phyloP scores from a whole-genome alignment of 2,113 vertebrate species.

The Apodemus sylvaticus region DNA sequence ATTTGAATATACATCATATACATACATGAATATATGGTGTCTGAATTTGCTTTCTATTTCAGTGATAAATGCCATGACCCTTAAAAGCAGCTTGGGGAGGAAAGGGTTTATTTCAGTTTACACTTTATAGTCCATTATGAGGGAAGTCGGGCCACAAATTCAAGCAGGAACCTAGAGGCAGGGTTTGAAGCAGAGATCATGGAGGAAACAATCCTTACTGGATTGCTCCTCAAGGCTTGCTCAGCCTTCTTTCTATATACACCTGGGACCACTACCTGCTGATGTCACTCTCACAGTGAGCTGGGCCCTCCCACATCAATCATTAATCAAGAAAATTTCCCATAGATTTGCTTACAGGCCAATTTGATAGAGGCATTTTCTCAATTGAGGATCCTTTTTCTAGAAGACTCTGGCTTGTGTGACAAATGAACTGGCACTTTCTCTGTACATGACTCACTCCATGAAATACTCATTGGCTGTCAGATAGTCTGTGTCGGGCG shows the following conservation, averaged over 20 bases:
- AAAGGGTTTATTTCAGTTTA: not conserved
- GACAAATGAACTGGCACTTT: not conserved
- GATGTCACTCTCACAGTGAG: not conserved
- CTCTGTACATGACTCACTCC: not conserved
- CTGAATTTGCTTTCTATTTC: not conserved
- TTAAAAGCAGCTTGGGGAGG: not conserved
- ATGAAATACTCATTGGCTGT: not conserved
- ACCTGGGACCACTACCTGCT: not conserved
- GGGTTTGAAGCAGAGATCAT: not conserved
- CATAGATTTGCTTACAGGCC: not conserved
- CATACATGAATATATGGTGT: no score
- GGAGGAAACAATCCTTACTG: not conserved
- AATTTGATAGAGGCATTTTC: not conserved
- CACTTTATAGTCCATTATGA: not conserved
- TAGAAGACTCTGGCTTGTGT: not conserved
- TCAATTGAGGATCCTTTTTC: not conserved
- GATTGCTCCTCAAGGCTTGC: not conserved
- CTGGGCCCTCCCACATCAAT: not conserved
- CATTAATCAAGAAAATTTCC: not conserved
- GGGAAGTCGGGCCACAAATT: not conserved
- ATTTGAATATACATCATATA: not conserved
- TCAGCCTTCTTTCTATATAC: not conserved
- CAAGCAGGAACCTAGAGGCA: not conserved
- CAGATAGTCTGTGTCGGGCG: not conserved
- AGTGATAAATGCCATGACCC: not conserved